A percentile compares a stretch with the other conserved stretches of the same genome.
Evolutionary conservation across 2,113 vertebrate species (phyloP).

Genomic region (Austrofundulus limnaeus): DNA sequence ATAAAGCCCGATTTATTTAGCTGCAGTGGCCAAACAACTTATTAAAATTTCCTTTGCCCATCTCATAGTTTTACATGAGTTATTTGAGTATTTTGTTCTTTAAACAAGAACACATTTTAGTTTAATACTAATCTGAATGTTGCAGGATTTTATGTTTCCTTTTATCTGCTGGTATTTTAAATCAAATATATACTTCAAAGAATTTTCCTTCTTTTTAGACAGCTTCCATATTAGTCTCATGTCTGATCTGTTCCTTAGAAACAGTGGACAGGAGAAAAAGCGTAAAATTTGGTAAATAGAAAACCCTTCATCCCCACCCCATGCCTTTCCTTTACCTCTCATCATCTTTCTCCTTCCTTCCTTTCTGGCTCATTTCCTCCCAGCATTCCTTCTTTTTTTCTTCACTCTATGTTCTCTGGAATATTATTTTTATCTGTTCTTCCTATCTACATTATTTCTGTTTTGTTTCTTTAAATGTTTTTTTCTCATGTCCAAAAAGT

Average conservation of each 20-base stretch:
- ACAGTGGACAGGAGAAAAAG: constrained; percentile 1
- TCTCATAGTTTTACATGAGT: too few relatives aligned
- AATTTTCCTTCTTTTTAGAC: constrained; percentile 6
- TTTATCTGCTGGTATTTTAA: too few relatives aligned
- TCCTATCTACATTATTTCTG: constrained; percentile 10
- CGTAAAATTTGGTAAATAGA: constrained; percentile 1
- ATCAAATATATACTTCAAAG: too few relatives aligned
- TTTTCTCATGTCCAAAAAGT: constrained; percentile 5
- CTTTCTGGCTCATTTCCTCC: constrained; percentile 55
- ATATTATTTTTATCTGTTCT: constrained; percentile 8
- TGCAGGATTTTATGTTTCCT: neutral
- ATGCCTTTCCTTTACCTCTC: constrained; percentile 22
- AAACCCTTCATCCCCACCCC: neutral
- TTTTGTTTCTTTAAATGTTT: neutral
- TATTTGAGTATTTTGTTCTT: too few relatives aligned
- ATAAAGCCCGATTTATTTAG: too few relatives aligned
- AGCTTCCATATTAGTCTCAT: constrained; percentile 23
- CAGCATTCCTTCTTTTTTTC: constrained; percentile 34
- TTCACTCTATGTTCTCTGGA: constrained; percentile 21
- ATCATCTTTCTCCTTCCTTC: constrained; percentile 25
- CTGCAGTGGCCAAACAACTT: too few relatives aligned
- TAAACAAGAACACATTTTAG: too few relatives aligned
- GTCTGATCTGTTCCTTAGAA: constrained; percentile 27
- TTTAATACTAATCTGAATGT: too few relatives aligned
- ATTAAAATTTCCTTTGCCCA: too few relatives aligned